phyloP scores from a whole-genome alignment of 1,140 invertebrate species.

The Nautilus pompilius region DNA sequence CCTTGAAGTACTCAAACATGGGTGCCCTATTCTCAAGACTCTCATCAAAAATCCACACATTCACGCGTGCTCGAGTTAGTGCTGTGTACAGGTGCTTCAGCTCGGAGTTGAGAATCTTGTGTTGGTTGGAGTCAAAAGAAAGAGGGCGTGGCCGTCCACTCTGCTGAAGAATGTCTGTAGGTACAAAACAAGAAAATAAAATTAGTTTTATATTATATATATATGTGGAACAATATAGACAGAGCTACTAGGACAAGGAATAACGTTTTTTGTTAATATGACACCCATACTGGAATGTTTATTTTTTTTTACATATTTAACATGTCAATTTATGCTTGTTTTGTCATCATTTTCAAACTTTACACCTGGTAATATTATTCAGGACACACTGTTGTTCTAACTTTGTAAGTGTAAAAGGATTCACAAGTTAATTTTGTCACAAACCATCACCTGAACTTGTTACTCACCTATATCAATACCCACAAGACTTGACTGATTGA shows the following conservation, averaged over 20 bases:
- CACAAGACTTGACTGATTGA: slow-evolving; percentile 17
- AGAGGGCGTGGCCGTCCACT: slow-evolving; percentile 35
- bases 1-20: slow-evolving; percentile 48
- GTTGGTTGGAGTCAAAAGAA: slow-evolving; percentile 41
- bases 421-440: background rate
- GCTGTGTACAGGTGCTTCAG: slow-evolving; percentile 46
- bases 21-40: slow-evolving; percentile 35
- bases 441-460: background rate
- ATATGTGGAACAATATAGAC: background rate
- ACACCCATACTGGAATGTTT: background rate
- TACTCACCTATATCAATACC: slow-evolving; percentile 28
- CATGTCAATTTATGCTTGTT: too few relatives aligned
- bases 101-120: slow-evolving; percentile 49
- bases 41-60: slow-evolving; percentile 50
- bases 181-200: slow-evolving; percentile 1
- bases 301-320: background rate
- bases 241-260: background rate
- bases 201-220: background rate
- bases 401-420: background rate
- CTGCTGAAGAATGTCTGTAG: slow-evolving; percentile 33
- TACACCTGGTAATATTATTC: background rate
- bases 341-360: background rate
- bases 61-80: slow-evolving; percentile 38
- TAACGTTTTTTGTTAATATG: background rate
- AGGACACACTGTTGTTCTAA: background rate